These are phyloP conservation scores for Brachionus sp. DNA, from an alignment of 1,140 invertebrate species.

Conservation along the genomic window DNA sequence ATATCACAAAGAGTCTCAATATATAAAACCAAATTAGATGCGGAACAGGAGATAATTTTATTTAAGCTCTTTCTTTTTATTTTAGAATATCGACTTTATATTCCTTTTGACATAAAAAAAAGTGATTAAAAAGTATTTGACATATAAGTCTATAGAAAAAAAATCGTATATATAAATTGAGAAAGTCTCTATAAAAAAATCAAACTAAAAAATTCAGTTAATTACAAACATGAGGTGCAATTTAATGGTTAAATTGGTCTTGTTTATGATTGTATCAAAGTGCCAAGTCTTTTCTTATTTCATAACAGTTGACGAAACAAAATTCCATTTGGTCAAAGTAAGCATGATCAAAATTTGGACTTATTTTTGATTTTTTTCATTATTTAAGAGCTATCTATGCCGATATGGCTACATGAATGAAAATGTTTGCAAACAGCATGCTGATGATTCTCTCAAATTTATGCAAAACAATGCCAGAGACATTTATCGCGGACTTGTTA, in stretches of 20 bases:
- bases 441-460: slow-evolving; percentile 44
- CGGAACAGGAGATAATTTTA: slow-evolving; percentile 15
- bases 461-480: slow-evolving; percentile 46
- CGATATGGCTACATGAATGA: slow-evolving; percentile 46
- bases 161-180: slow-evolving; percentile 9
- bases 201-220: slow-evolving; percentile 8
- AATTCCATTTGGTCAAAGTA: slow-evolving; percentile 44
- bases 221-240: not conserved
- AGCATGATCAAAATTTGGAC: not conserved
- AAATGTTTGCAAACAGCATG: slow-evolving; percentile 45
- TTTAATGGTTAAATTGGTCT: not conserved
- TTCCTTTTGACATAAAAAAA: slow-evolving; percentile 13
- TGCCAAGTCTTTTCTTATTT: not conserved
- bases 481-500: slow-evolving; percentile 36
- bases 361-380: not conserved
- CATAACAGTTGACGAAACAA: slow-evolving; percentile 43
- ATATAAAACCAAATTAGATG: not conserved
- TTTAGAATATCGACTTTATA: not conserved
- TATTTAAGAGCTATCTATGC: slow-evolving; percentile 10
- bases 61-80: slow-evolving; percentile 15
- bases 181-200: not conserved
- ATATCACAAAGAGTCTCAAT: not conserved
- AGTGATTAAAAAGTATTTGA: slow-evolving; percentile 33
- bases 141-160: not conserved
- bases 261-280: not conserved